Evolutionary conservation across 2,888 invertebrate genomes (phyloP).

Genomic region (Polydrusus tereticollis): DNA sequence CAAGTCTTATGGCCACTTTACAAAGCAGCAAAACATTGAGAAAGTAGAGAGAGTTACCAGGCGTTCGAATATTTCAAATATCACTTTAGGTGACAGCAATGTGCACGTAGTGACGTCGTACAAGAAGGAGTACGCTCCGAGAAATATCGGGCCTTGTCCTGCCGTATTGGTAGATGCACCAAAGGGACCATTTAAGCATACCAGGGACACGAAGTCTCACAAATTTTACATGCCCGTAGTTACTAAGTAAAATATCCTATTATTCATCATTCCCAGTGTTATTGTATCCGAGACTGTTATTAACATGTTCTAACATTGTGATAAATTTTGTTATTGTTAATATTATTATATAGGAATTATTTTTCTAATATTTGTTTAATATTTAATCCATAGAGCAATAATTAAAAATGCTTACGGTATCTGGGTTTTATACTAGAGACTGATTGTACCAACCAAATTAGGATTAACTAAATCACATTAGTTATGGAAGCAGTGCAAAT

Average conservation of each 20-base stretch:
- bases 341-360: conserved; percentile 46
- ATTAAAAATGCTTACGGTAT: conserved; percentile 48
- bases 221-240: conserved; percentile 77
- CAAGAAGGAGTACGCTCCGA: conserved; percentile 81
- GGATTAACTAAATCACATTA: background rate
- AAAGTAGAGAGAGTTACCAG: conserved; percentile 73
- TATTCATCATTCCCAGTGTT: conserved; percentile 40
- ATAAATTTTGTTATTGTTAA: conserved; percentile 56
- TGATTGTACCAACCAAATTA: background rate
- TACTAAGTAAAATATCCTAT: conserved; percentile 42
- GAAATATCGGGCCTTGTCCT: conserved; percentile 82
- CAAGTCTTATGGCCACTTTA: conserved; percentile 78
- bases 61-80: conserved; percentile 80
- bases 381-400: conserved; percentile 46
- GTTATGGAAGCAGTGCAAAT: background rate
- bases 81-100: conserved; percentile 78
- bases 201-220: conserved; percentile 86
- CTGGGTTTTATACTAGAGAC: conserved; percentile 44
- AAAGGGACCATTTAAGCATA: conserved; percentile 84
- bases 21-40: conserved; percentile 68
- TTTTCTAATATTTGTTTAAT: conserved; percentile 51
- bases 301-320: conserved; percentile 61
- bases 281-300: conserved; percentile 50
- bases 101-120: conserved; percentile 76
- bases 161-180: conserved; percentile 83